Percentiles rank a stretch among this genome's conserved stretches.
These are phyloP conservation scores for Actinia tenebrosa DNA, from an alignment of 64 coral and sea anemone genomes.

Conservation along the genomic window DNA sequence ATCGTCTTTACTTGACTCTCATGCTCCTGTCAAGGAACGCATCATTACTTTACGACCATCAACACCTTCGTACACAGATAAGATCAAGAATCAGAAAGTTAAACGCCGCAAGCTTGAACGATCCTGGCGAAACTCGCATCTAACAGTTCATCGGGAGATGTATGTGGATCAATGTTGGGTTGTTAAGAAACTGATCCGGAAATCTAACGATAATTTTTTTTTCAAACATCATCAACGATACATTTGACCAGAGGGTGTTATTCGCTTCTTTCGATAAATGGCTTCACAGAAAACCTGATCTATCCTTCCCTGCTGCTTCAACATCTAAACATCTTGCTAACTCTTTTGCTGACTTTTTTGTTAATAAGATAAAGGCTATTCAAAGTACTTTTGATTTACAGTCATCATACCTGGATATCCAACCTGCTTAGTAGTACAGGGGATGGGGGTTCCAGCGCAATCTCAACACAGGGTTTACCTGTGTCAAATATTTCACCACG, in stretches of 20 bases:
- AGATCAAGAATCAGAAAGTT: not conserved
- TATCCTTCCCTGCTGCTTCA: conserved; percentile 1
- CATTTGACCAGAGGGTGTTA: not conserved
- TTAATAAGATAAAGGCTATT: too few relatives aligned
- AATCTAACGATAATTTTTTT: not conserved
- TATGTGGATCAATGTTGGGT: not conserved
- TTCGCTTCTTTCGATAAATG: not conserved
- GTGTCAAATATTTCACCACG: too few relatives aligned
- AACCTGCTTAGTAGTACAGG: too few relatives aligned
- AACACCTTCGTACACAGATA: conserved; percentile 5
- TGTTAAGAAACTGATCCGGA: conserved; percentile 1
- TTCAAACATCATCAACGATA: conserved; percentile 12
- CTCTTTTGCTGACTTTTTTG: too few relatives aligned
- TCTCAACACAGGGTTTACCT: too few relatives aligned
- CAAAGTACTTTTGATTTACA: too few relatives aligned
- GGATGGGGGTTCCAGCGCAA: too few relatives aligned
- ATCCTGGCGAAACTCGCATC: not conserved
- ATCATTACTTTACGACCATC: conserved; percentile 1
- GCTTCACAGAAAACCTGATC: not conserved
- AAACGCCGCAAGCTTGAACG: not conserved
- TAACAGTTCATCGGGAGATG: not conserved
- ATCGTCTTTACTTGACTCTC: too few relatives aligned
- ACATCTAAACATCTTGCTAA: too few relatives aligned
- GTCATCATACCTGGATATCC: too few relatives aligned
- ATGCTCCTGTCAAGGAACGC: not conserved